Base-by-base conservation (phyloP, 2,888 invertebrate genomes). In the Apamea sordens region DNA sequence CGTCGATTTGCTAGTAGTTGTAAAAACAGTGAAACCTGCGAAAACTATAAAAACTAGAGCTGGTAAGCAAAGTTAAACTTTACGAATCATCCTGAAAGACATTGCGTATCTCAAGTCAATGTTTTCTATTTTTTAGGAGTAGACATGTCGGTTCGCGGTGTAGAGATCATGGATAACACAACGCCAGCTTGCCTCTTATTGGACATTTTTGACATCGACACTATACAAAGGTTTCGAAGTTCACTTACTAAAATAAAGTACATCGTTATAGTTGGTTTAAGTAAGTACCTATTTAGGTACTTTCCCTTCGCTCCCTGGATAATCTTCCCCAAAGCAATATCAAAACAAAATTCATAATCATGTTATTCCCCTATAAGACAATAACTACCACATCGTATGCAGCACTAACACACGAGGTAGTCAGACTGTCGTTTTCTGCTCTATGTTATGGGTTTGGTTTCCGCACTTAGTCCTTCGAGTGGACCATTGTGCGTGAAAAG, bases 1-100 rank as follows among this genome's bases (percentile, higher is more conserved):
- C 82, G 97, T 98, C 8, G 98, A 98, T 93, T 93, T 98, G 69
- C 94, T 98, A 73, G 98, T 98, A 0, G 97, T 97, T 15, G 97
- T 98, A 0, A 97, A 97, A 88, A 95, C 97, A 56, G 94, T 98
- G 21, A 97, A 97, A 71, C 97, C 97, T n/a, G 94, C 97, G 7
- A 97, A 97, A 89, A 96, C 97, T 32, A 97, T 98, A 21, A 97
- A 97, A 84, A 97, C 97, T 0, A 97, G 97, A 94, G 93, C 96
- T 85, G 98, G 98, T 91, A 91, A 79, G 75, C 56, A 53, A 8
- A 41, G 1, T 28, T 15, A 53, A 69, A 41, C 10, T 24, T 56
- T 41, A 44, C 15, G 6, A 63, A 64, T 8, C 13, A 56, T 59
- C 5, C 3, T 4, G 28, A 3, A 2, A 11, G 36, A 59, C 11